Percentiles rank a stretch among this genome's conserved stretches.
phyloP scores from a whole-genome alignment of 2,888 invertebrate species.

The Polyommatus icarus region DNA sequence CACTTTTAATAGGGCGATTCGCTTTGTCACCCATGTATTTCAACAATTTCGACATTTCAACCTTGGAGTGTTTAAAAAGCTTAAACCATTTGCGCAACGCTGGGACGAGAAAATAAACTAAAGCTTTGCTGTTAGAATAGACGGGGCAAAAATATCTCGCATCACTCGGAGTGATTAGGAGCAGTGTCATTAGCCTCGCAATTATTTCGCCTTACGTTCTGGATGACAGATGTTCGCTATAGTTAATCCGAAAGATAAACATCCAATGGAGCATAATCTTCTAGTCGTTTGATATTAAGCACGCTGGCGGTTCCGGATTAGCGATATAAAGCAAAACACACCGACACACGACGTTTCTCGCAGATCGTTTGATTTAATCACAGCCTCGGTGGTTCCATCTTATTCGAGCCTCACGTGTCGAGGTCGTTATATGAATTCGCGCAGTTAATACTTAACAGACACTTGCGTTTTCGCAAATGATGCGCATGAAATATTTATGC shows the following conservation, averaged over 20 bases:
- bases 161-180: constrained; percentile 4
- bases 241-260: constrained; percentile 29
- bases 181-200: constrained; percentile 10
- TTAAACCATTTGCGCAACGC: background rate
- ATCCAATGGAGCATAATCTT: constrained; percentile 31
- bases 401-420: background rate
- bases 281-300: constrained; percentile 29
- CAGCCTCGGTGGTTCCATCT: background rate
- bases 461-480: background rate
- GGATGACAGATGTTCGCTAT: constrained; percentile 29
- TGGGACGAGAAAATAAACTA: background rate
- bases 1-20: background rate
- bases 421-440: background rate
- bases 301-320: constrained; percentile 26
- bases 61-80: background rate
- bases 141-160: constrained; percentile 15
- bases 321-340: constrained; percentile 24
- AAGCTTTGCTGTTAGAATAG: background rate
- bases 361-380: constrained; percentile 21
- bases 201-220: constrained; percentile 22
- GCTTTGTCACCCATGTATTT: background rate
- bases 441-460: background rate
- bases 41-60: background rate
- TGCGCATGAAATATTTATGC: background rate
- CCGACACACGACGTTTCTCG: constrained; percentile 8